Evolutionary conservation across 2,888 invertebrate genomes (phyloP).

Genomic region (Athalia circularis): DNA sequence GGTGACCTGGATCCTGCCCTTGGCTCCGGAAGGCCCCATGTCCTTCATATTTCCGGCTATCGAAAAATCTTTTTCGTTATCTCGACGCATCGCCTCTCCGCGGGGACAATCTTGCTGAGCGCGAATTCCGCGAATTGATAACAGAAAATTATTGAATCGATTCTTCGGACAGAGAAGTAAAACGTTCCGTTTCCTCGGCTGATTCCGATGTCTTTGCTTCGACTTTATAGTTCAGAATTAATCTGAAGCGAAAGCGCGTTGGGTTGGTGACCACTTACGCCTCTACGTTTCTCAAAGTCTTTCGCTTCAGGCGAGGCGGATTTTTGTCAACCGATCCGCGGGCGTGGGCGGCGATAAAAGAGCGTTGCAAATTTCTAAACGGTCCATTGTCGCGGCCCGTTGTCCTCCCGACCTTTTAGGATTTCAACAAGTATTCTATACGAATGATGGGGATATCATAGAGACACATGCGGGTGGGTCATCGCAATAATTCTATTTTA

Average conservation of each 20-base stretch:
- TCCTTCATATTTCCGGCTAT: slow-evolving; percentile 15
- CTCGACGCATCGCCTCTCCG: not conserved
- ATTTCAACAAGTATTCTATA: not conserved
- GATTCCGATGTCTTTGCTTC: not conserved
- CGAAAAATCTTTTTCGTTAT: not conserved
- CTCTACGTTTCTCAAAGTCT: slow-evolving; percentile 7
- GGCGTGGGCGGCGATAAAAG: slow-evolving; percentile 32
- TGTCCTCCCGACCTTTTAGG: slow-evolving; percentile 10
- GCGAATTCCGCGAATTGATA: not conserved
- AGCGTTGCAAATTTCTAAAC: slow-evolving; percentile 43
- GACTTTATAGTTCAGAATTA: not conserved
- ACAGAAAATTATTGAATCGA: not conserved
- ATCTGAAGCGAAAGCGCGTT: slow-evolving; percentile 7
- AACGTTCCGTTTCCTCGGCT: not conserved
- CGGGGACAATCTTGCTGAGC: not conserved
- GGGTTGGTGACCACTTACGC: slow-evolving; percentile 6
- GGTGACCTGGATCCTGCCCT: slow-evolving; percentile 63
- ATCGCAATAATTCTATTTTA: no score
- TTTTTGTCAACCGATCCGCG: slow-evolving; percentile 36
- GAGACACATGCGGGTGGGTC: no score
- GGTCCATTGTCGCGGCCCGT: slow-evolving; percentile 27
- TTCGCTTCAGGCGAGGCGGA: slow-evolving; percentile 8
- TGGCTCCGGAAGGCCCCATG: slow-evolving; percentile 35
- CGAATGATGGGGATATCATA: no score
- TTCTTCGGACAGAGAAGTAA: not conserved